Evolutionary conservation across 2,888 invertebrate species (phyloP), one percentile per base, ranked within the genome.

Genomic region (Hoplodrina ambigua): DNA sequence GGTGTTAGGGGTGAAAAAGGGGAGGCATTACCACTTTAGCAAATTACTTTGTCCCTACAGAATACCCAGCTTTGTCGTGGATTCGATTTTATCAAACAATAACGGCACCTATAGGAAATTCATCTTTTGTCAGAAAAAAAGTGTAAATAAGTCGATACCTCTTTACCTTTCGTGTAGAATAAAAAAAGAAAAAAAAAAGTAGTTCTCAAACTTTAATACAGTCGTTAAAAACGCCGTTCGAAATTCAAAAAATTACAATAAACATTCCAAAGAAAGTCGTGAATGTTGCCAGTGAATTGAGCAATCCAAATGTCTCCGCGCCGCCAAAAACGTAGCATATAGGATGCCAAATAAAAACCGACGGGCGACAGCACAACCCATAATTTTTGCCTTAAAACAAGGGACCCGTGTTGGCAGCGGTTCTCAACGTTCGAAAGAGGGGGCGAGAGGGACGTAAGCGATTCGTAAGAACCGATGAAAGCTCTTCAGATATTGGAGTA

Each of bases 401-500:
- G 86, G 79, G 85, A 78, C 81, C 67, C 72, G 75, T 79, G 88
- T 83, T 89, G 88, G 88, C 84, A 83, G 68, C 80, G 75, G 79
- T 77, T 82, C 82, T 84, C 80, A 77, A 81, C 80, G 77, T 80
- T 74, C 57, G 62, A 78, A 78, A 78, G 81, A 78, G 78, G 82
- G 85, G 85, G 80, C 70, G 85, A 72, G 81, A 72, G 81, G 78
- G 84, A 83, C 85, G 86, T 88, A 94, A 94, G 94, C 94, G 92
- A 93, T 94, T 94, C 92, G 91, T 92, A 91, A 93, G 93, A 93
- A 92, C 89, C 92, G 94, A 94, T 93, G 94, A 94, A 94, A 94
- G 94, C 94, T 88, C 93, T 92, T 89, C 86, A 91, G 91, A 89
- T 92, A 94, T 92, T 88, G 92, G 87, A 87, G 87, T 87, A 77